Evolutionary conservation across 2,888 invertebrate genomes (phyloP).

Genomic region (Acanthosepion pharaonis): DNA sequence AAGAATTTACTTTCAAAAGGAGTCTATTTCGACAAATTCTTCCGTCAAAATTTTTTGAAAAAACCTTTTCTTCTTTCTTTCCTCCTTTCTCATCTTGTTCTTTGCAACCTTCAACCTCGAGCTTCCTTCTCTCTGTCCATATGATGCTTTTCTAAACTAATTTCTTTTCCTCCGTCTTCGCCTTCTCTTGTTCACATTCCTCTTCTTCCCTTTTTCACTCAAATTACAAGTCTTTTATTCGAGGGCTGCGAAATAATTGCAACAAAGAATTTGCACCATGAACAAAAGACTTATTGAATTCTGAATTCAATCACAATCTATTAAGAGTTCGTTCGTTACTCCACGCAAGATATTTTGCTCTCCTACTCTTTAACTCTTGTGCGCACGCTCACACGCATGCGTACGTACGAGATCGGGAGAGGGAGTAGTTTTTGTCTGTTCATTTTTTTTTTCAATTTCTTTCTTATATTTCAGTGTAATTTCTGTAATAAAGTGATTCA

Average conservation of each 20-base stretch:
- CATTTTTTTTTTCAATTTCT: not conserved
- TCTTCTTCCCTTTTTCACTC: constrained; percentile 21
- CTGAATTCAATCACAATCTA: constrained; percentile 33
- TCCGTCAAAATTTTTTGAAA: not conserved
- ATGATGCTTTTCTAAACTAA: not conserved
- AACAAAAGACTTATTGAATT: constrained; percentile 33
- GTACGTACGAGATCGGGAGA: not conserved
- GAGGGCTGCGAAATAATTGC: constrained; percentile 2
- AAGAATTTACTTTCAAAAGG: not conserved
- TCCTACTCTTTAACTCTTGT: constrained; percentile 20
- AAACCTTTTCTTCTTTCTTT: not conserved
- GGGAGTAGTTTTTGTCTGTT: not conserved
- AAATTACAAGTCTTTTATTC: constrained; percentile 33
- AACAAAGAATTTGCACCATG: constrained; percentile 22
- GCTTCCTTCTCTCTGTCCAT: not conserved
- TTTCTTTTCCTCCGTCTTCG: not conserved
- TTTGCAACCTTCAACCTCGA: not conserved
- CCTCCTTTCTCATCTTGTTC: not conserved
- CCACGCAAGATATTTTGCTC: not conserved
- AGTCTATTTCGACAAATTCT: not conserved
- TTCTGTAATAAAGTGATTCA: not conserved
- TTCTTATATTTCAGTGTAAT: constrained; percentile 13
- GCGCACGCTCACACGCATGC: not conserved
- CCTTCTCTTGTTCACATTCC: not conserved
- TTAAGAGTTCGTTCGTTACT: constrained; percentile 9